Evolutionary conservation across 2,888 invertebrate species (phyloP).

Genomic region (Blastobasis lacticolella): DNA sequence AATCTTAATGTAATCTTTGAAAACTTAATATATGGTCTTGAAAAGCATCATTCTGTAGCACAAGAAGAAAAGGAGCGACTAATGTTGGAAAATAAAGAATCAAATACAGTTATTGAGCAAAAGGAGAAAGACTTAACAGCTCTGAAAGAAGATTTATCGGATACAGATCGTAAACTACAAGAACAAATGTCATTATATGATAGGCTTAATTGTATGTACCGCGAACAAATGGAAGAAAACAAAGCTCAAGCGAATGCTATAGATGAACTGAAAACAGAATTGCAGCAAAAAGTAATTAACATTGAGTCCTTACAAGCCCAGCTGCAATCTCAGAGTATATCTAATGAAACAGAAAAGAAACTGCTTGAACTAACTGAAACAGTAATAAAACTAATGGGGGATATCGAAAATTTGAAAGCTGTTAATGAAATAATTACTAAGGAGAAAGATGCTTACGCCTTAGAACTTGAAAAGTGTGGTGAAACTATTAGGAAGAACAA

Average conservation of each 20-base stretch:
- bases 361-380: conserved; percentile 26
- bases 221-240: conserved; percentile 37
- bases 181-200: conserved; percentile 24
- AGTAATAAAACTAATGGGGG: conserved; percentile 27
- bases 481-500: conserved; percentile 42
- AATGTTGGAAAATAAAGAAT: conserved; percentile 25
- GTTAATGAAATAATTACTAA: conserved; percentile 37
- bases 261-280: conserved; percentile 33
- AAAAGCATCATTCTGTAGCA: conserved; percentile 9
- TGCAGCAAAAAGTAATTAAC: conserved; percentile 26
- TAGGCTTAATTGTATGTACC: conserved; percentile 31
- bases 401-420: conserved; percentile 34
- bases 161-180: conserved; percentile 28
- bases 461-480: conserved; percentile 45
- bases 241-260: conserved; percentile 24
- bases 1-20: conserved; percentile 38
- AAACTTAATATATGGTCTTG: conserved; percentile 24
- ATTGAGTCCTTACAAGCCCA: conserved; percentile 24
- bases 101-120: conserved; percentile 26
- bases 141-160: conserved; percentile 24
- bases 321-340: conserved; percentile 10
- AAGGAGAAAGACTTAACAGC: conserved; percentile 31
- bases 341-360: conserved; percentile 18
- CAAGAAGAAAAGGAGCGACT: conserved; percentile 26
- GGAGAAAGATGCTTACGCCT: conserved; percentile 41